Percentiles rank a stretch among this genome's conserved stretches.
Evolutionary conservation across 1,140 invertebrate species (phyloP).

Genomic region (Papilio glaucus): DNA sequence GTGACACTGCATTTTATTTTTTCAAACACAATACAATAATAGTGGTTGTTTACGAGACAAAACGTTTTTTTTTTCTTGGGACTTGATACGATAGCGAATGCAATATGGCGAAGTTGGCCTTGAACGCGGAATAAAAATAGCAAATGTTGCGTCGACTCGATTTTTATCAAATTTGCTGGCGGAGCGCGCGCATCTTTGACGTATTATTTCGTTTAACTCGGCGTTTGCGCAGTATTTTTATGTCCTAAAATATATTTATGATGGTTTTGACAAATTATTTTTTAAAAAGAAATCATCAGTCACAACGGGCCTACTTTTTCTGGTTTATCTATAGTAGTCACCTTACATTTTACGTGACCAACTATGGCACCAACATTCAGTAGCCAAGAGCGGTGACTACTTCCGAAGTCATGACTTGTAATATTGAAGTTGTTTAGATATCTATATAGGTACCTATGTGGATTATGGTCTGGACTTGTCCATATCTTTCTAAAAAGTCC

Average conservation of each 20-base stretch:
- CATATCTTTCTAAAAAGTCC: too few relatives aligned
- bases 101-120: constrained; percentile 75
- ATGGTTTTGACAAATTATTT: not conserved
- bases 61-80: constrained; percentile 50
- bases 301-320: too few relatives aligned
- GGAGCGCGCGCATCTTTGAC: constrained; percentile 39
- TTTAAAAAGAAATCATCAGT: too few relatives aligned
- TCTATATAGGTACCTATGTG: too few relatives aligned
- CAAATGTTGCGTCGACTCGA: constrained; percentile 73
- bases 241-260: constrained; percentile 21
- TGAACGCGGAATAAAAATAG: constrained; percentile 77
- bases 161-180: constrained; percentile 66
- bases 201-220: constrained; percentile 27
- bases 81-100: constrained; percentile 64
- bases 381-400: too few relatives aligned
- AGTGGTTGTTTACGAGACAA: constrained; percentile 71
- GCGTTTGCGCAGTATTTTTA: constrained; percentile 39
- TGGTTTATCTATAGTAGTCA: too few relatives aligned
- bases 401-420: too few relatives aligned
- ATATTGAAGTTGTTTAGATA: too few relatives aligned
- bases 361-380: too few relatives aligned
- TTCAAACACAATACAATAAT: constrained; percentile 55
- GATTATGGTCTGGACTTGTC: too few relatives aligned
- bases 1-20: constrained; percentile 28
- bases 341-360: too few relatives aligned